These are phyloP conservation scores for Cataglyphis cursor DNA, from an alignment of 2,888 invertebrate species.

Conservation along the genomic window DNA sequence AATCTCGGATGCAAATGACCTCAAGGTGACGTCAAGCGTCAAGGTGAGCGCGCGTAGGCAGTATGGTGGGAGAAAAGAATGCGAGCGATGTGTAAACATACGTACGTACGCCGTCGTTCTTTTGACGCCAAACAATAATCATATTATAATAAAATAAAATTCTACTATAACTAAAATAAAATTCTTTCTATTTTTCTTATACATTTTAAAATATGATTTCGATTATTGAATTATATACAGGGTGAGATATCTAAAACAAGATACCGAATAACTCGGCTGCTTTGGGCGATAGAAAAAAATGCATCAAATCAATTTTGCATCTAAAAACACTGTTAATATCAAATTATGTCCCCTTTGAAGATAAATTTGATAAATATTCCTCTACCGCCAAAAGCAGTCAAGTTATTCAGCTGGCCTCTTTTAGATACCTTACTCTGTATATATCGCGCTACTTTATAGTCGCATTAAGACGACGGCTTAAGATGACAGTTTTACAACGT, in stretches of 20 bases:
- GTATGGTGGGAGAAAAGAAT: background rate
- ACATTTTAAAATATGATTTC: background rate
- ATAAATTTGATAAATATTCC: no score
- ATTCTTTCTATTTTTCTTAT: background rate
- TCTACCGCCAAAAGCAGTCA: no score
- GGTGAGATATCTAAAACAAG: no score
- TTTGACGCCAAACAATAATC: background rate
- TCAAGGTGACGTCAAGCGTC: no score
- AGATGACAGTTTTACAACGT: background rate
- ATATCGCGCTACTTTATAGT: background rate
- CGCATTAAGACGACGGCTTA: background rate
- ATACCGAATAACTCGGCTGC: no score
- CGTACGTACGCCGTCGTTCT: background rate
- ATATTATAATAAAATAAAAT: no score
- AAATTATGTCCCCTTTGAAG: no score
- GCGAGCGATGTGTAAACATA: background rate
- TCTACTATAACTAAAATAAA: background rate
- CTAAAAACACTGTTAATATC: no score
- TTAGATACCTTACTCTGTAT: no score
- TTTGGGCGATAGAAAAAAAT: no score
- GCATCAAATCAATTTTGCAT: no score
- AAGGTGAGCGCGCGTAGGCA: background rate
- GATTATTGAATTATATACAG: background rate
- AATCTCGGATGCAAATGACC: background rate
- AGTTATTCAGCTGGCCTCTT: no score